Conservation (phyloP, 2,888 invertebrate genomes). For the Agrotis exclamationis region DNA sequence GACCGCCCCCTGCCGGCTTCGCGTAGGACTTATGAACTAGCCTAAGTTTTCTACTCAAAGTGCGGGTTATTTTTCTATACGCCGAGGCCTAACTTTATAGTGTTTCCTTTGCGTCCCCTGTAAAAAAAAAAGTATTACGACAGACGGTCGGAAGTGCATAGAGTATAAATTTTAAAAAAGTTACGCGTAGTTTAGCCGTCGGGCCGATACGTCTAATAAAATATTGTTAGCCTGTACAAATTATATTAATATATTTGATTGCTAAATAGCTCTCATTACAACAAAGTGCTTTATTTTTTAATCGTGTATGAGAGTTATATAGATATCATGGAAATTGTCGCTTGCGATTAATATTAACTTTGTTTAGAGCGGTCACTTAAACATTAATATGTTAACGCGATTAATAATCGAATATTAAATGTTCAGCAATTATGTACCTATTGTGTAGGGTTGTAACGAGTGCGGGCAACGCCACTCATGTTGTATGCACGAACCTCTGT, state of each 20-base stretch:
- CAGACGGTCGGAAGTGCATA: conserved; percentile 74
- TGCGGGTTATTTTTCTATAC: conserved; percentile 62
- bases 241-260: conserved; percentile 82
- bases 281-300: conserved; percentile 84
- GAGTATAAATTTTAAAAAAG: conserved; percentile 67
- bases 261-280: conserved; percentile 80
- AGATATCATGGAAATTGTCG: conserved; percentile 67
- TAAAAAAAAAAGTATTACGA: conserved; percentile 68
- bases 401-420: conserved; percentile 64
- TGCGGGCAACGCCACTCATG: conserved; percentile 11
- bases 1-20: conserved; percentile 60
- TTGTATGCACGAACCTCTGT: conserved; percentile 22
- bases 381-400: conserved; percentile 61
- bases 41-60: conserved; percentile 66
- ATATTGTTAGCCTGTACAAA: conserved; percentile 82
- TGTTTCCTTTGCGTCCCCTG: conserved; percentile 64
- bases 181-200: conserved; percentile 65
- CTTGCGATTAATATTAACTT: conserved; percentile 70
- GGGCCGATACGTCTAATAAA: conserved; percentile 67
- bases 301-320: conserved; percentile 76
- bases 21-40: conserved; percentile 66
- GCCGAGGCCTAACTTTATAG: conserved; percentile 73
- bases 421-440: conserved; percentile 64
- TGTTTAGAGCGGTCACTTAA: conserved; percentile 62
- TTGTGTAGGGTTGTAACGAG: conserved; percentile 59